phyloP scores from a whole-genome alignment of 2,888 invertebrate species.

The Helicoverpa assulta region DNA sequence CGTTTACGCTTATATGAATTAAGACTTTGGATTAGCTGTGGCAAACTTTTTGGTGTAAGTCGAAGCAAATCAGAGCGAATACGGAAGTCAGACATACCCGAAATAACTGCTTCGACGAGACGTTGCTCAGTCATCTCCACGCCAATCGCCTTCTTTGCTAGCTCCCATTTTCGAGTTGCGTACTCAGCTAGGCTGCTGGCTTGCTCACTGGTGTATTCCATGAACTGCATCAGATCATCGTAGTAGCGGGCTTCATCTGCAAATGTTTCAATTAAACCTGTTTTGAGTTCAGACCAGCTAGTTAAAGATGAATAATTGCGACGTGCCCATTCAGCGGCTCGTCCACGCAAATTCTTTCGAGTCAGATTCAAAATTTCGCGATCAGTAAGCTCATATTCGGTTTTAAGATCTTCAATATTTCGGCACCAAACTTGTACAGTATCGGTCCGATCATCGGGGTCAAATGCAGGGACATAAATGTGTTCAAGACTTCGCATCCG shows the following conservation, averaged over 20 bases:
- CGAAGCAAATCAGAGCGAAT: slow-evolving; percentile 43
- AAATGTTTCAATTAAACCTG: too few species aligned
- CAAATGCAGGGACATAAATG: slow-evolving; percentile 36
- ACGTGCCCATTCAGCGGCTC: slow-evolving; percentile 44
- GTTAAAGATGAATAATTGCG: slow-evolving; percentile 33
- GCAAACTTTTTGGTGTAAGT: slow-evolving; percentile 37
- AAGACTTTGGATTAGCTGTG: not conserved
- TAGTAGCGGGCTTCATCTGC: too few species aligned
- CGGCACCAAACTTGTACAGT: slow-evolving; percentile 43
- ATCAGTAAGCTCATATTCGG: slow-evolving; percentile 5
- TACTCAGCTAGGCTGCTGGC: slow-evolving; percentile 26
- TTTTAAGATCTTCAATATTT: slow-evolving; percentile 16
- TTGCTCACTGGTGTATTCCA: slow-evolving; percentile 3
- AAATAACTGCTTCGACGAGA: slow-evolving; percentile 41
- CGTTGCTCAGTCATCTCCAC: slow-evolving; percentile 34
- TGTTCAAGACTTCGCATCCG: slow-evolving; percentile 26
- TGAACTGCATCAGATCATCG: too few species aligned
- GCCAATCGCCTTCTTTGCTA: slow-evolving; percentile 39
- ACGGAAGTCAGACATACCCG: slow-evolving; percentile 44
- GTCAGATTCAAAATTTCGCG: slow-evolving; percentile 4
- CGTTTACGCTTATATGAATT: too few species aligned
- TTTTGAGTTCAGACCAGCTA: too few species aligned
- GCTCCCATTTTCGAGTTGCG: slow-evolving; percentile 32
- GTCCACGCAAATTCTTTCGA: slow-evolving; percentile 32
- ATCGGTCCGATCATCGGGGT: slow-evolving; percentile 35